These are phyloP conservation scores for Sprattus sprattus DNA, from an alignment of 2,113 vertebrate species.

Conservation along the genomic window DNA sequence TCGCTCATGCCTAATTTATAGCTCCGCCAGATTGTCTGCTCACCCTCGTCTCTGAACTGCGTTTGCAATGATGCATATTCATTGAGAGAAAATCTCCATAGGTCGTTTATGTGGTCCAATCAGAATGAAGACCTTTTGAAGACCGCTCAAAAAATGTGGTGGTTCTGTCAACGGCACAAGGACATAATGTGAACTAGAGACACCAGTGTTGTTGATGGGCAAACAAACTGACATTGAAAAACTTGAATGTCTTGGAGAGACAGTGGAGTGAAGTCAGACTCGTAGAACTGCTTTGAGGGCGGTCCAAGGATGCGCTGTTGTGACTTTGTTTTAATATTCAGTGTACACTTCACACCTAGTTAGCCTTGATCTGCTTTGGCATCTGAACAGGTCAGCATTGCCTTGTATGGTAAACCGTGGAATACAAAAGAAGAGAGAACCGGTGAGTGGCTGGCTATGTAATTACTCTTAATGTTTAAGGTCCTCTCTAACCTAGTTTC, in stretches of 20 bases:
- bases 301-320: not conserved
- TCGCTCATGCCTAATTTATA: slow-evolving; percentile 44
- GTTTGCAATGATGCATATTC: not conserved
- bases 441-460: not conserved
- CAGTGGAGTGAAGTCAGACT: not conserved
- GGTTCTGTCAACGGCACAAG: not conserved
- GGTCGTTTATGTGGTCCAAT: not conserved
- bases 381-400: not conserved
- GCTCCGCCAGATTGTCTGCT: slow-evolving; percentile 25
- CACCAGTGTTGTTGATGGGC: not conserved
- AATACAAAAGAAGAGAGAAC: not conserved
- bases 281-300: not conserved
- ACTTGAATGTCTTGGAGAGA: not conserved
- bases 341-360: not conserved
- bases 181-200: no score
- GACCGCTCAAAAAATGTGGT: not conserved
- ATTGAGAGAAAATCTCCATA: not conserved
- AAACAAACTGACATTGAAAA: not conserved
- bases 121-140: not conserved
- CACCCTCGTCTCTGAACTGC: not conserved
- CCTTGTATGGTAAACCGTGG: not conserved
- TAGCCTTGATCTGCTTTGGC: not conserved
- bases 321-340: not conserved
- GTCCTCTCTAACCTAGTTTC: not conserved
- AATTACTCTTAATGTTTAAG: not conserved